These are phyloP conservation scores for Azemiops feae DNA, from an alignment of 2,113 vertebrate species.

Conservation along the genomic window DNA sequence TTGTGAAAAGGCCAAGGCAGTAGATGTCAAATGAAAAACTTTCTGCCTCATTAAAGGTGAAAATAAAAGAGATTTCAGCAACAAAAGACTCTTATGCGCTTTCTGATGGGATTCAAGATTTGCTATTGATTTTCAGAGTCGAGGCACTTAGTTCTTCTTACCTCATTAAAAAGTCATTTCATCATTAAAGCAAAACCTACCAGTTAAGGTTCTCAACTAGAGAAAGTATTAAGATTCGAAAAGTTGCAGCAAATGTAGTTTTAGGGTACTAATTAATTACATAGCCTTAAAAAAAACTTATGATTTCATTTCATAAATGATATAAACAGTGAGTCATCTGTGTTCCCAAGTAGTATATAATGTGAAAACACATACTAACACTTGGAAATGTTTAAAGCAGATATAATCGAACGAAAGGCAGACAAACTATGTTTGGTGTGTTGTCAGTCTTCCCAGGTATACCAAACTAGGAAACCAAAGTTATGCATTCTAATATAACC, in stretches of 20 bases:
- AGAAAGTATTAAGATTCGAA: not conserved
- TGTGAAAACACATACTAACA: not conserved
- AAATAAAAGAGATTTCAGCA: slow-evolving; percentile 60
- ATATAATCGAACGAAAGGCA: not conserved
- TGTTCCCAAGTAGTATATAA: not conserved
- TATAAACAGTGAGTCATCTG: not conserved
- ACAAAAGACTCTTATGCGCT: slow-evolving; percentile 27
- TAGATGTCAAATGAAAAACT: slow-evolving; percentile 46
- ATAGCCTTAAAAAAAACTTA: not conserved
- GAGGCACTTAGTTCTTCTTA: slow-evolving; percentile 53
- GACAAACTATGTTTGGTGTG: not conserved
- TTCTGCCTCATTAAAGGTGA: slow-evolving; percentile 65
- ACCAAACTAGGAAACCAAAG: not conserved
- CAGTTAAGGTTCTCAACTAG: not conserved
- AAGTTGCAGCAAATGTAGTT: slow-evolving; percentile 29
- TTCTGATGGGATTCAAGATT: slow-evolving; percentile 61
- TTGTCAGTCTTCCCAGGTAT: not conserved
- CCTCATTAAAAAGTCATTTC: slow-evolving; percentile 38
- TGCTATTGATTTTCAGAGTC: slow-evolving; percentile 60
- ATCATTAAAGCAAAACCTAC: slow-evolving; percentile 44
- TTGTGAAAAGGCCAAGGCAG: slow-evolving; percentile 43
- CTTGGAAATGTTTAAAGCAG: not conserved
- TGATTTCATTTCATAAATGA: not conserved
- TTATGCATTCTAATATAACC: not conserved
- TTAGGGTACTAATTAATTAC: not conserved